Base-by-base conservation (phyloP, 2,888 invertebrate genomes). In the Melikaiella ostensackeni region DNA sequence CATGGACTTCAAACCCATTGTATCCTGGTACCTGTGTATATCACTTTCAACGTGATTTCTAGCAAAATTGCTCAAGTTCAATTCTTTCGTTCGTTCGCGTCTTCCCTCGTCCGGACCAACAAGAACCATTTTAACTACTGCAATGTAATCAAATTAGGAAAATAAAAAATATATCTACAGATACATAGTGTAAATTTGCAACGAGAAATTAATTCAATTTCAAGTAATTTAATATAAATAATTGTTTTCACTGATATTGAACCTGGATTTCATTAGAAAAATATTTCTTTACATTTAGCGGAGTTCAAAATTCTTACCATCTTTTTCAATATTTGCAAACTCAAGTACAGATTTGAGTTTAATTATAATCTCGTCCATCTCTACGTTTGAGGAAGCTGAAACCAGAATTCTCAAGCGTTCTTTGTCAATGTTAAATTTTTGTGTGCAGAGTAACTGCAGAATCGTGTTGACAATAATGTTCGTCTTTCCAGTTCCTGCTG, bases 41-140 rank as follows among this genome's bases (percentile, higher is more conserved):
- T 70, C 70, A 30, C 19, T n/a, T 7, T 70, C 50, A 46, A 70
- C 50, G n/a, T 70, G 70, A 70, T 70, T 27, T n/a, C 30, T 70
- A 27, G 50, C 70, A 9, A 70, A 70, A 27, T 46, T 27, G 9
- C 50, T 50, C 11, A 70, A 50, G 50, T 30, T 70, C 70, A 50
- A n/a, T 11, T 70, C 70, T 11, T 70, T 70, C 0, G 50, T n/a
- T 50, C 70, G 46, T 19, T 59, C 27, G 1, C 59, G 59, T 16
- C 27, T 24, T 27, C n/a, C 50, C n/a, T 70, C 70, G 4, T 70
- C 70, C 30, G 30, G 16, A 8, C 50, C 50, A 70, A 70, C 30
- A 8, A 70, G n/a, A 70, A 70, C 70, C 50, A 70, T 70, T 70
- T n/a, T 70, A 5, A 50, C 27, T 0, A 50, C 70, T 70, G 50